phyloP scores from a whole-genome alignment of 2,888 invertebrate genomes.

The Frankliniella intonsa region DNA sequence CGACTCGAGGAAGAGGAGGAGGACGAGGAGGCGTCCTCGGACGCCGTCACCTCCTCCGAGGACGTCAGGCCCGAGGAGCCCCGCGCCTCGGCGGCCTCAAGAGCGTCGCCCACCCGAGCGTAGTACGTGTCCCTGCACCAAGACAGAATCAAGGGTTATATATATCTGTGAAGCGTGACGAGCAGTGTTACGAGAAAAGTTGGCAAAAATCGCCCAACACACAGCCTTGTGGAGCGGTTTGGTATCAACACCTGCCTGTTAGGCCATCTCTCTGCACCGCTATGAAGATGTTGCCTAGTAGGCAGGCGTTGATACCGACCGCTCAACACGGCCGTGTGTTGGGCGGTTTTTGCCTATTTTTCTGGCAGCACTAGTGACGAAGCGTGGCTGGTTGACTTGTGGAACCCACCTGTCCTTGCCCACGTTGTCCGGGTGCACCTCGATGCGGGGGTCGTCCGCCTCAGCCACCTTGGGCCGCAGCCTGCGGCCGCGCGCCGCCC shows the following conservation, averaged over 20 bases:
- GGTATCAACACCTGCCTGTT: too few species aligned
- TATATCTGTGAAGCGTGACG: too few species aligned
- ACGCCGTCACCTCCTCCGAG: constrained; percentile 23
- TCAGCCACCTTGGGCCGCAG: constrained; percentile 33
- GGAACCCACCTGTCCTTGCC: constrained; percentile 27
- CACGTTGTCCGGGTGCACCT: constrained; percentile 48
- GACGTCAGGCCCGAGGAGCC: constrained; percentile 46
- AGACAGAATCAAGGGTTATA: not conserved
- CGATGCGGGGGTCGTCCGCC: constrained; percentile 36
- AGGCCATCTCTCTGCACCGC: too few species aligned
- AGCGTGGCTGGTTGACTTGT: too few species aligned
- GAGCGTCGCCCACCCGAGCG: constrained; percentile 45
- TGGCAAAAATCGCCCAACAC: too few species aligned
- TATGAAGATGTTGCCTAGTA: too few species aligned
- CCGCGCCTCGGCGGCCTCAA: constrained; percentile 51
- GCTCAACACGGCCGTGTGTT: too few species aligned
- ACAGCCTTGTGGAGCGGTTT: too few species aligned
- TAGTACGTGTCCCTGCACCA: constrained; percentile 8
- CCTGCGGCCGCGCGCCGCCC: constrained; percentile 30
- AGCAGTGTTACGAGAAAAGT: too few species aligned
- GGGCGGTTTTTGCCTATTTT: too few species aligned
- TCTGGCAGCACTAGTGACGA: too few species aligned
- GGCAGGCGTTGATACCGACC: too few species aligned
- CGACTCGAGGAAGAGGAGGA: constrained; percentile 29
- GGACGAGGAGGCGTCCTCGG: not conserved